These are phyloP conservation scores for Sarcoramphus papa DNA, from an alignment of 2,797 vertebrate genomes.

Conservation along the genomic window DNA sequence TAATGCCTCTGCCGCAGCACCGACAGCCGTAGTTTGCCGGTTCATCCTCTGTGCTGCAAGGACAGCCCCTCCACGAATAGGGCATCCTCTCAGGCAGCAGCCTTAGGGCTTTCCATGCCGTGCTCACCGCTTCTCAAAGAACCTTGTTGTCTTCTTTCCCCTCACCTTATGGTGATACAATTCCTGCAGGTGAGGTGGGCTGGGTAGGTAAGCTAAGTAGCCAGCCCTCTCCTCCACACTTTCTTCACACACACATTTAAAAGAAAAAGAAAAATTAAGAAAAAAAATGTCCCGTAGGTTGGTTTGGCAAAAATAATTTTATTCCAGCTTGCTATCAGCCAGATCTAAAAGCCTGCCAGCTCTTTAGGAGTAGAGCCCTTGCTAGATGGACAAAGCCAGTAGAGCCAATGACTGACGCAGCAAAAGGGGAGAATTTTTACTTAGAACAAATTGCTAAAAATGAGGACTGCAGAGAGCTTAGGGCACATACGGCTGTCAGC, in stretches of 20 bases:
- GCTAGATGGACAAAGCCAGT: not conserved
- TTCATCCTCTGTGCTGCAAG: not conserved
- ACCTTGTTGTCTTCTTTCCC: not conserved
- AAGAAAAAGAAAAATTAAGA: not conserved
- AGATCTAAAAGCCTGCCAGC: not conserved
- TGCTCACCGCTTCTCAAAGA: not conserved
- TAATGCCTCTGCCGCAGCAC: not conserved
- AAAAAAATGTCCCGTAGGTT: fast-evolving
- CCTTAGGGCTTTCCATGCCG: not conserved
- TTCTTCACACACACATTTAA: not conserved
- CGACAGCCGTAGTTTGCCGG: fast-evolving
- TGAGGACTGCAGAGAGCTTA: not conserved
- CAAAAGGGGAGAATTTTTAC: not conserved
- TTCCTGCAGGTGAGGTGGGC: not conserved
- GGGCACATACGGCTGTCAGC: not conserved
- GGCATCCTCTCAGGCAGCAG: not conserved
- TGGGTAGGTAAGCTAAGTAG: not conserved
- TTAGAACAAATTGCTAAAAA: not conserved
- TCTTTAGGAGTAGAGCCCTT: not conserved
- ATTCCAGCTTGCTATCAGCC: not conserved
- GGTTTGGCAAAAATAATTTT: not conserved
- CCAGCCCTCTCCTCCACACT: not conserved
- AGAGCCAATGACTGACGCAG: not conserved
- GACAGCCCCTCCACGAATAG: not conserved
- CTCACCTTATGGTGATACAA: not conserved